Percentiles rank a stretch among this genome's conserved stretches.
Conservation (phyloP, 2,888 invertebrate species). For the Mycalesis mineus region DNA sequence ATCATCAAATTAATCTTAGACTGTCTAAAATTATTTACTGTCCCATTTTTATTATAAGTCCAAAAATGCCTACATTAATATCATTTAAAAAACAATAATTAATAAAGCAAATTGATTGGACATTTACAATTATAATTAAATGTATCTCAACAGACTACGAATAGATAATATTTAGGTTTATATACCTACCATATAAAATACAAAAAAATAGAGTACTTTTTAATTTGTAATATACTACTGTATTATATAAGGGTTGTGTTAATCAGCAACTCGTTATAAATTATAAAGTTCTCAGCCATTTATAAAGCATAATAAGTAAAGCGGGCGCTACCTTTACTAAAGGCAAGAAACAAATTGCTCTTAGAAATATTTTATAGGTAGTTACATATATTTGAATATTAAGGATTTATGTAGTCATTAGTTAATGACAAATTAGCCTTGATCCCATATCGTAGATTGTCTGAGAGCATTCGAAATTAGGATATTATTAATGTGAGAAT, state of each 20-base stretch:
- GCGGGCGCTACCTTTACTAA: conserved; percentile 52
- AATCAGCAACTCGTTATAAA: conserved; percentile 57
- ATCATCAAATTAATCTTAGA: too few species aligned
- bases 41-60: too few species aligned
- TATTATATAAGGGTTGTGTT: conserved; percentile 30
- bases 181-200: too few species aligned
- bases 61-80: too few species aligned
- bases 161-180: too few species aligned
- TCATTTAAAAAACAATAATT: too few species aligned
- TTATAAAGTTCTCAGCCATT: conserved; percentile 52
- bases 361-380: conserved; percentile 50
- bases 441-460: conserved; percentile 59
- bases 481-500: conserved; percentile 44
- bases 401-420: conserved; percentile 73
- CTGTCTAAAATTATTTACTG: too few species aligned
- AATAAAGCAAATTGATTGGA: too few species aligned
- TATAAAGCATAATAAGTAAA: conserved; percentile 43
- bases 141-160: too few species aligned
- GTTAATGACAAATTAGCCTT: conserved; percentile 60
- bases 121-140: too few species aligned
- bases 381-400: conserved; percentile 52
- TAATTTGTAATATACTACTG: neutral
- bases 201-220: too few species aligned
- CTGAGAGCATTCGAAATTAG: too few species aligned
- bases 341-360: conserved; percentile 58